These are phyloP conservation scores for Elaphurus davidianus DNA, from an alignment of 2,113 vertebrate genomes.

Conservation along the genomic window DNA sequence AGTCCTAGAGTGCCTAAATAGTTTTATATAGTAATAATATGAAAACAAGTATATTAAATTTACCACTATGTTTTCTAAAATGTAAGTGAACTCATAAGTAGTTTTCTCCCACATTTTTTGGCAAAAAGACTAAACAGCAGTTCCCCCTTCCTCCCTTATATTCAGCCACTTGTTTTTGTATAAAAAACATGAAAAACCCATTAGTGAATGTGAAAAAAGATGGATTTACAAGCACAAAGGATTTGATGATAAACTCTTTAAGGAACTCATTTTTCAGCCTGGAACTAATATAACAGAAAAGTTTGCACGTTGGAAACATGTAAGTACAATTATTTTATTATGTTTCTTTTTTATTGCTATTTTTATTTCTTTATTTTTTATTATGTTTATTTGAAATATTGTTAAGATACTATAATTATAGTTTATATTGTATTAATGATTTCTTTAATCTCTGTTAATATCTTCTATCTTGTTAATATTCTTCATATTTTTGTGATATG, in stretches of 20 bases:
- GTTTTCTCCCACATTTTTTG: background rate
- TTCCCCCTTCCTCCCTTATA: background rate
- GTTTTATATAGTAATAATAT: background rate
- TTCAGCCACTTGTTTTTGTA: background rate
- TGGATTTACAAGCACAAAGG: constrained; percentile 11
- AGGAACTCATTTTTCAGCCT: constrained; percentile 34
- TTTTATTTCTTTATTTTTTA: background rate
- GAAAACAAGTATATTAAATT: background rate
- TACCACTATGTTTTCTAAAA: background rate
- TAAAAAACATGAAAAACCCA: constrained; percentile 25
- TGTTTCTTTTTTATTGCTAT: background rate
- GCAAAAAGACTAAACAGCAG: background rate
- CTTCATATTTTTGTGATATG: background rate
- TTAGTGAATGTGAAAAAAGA: constrained; percentile 10
- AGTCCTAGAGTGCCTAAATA: background rate
- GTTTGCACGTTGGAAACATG: constrained; percentile 19
- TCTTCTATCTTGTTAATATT: constrained; percentile 2
- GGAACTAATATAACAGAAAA: constrained; percentile 7
- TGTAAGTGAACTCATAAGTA: background rate
- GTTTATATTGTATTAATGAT: background rate
- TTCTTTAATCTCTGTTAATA: background rate
- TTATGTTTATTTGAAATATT: background rate
- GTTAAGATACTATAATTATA: background rate
- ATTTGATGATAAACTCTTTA: background rate
- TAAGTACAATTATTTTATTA: constrained; percentile 42